These are phyloP conservation scores for Parazoanthus swiftii DNA, from an alignment of 92 coral and sea anemone species.

Conservation along the genomic window DNA sequence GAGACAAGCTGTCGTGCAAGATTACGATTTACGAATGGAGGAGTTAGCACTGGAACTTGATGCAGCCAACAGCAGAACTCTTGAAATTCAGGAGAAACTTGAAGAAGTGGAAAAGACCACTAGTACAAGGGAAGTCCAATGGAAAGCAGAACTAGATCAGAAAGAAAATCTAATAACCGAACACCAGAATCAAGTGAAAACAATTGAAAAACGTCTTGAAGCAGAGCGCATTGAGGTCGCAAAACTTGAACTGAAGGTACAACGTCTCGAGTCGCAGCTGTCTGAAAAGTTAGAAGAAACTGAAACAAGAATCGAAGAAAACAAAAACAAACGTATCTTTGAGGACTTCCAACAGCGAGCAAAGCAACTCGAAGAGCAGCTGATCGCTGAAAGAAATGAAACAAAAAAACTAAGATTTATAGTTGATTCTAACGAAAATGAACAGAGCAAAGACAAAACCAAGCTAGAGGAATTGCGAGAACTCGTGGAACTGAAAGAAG, in stretches of 20 bases:
- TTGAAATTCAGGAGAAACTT: conserved; percentile 45
- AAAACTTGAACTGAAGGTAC: conserved; percentile 52
- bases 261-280: conserved; percentile 56
- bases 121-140: conserved; percentile 35
- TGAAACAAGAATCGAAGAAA: conserved; percentile 33
- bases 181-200: conserved; percentile 11
- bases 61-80: conserved; percentile 59
- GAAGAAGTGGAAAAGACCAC: conserved; percentile 34
- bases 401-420: conserved; percentile 37
- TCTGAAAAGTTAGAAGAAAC: conserved; percentile 44
- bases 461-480: conserved; percentile 57
- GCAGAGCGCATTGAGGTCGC: conserved; percentile 4
- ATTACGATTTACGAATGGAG: conserved; percentile 83
- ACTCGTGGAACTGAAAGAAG: conserved; percentile 59
- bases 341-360: conserved; percentile 44
- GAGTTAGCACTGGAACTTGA: conserved; percentile 71
- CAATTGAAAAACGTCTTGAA: conserved; percentile 24
- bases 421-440: conserved; percentile 49
- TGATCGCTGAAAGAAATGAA: conserved; percentile 48
- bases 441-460: conserved; percentile 42
- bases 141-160: conserved; percentile 47
- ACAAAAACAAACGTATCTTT: conserved; percentile 33
- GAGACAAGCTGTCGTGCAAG: conserved; percentile 75
- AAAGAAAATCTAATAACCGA: conserved; percentile 41
- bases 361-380: conserved; percentile 48